A percentile compares a stretch with the other conserved stretches of the same genome.
Conservation (phyloP, 2,113 vertebrate species). For the Pogonocichla stellata region DNA sequence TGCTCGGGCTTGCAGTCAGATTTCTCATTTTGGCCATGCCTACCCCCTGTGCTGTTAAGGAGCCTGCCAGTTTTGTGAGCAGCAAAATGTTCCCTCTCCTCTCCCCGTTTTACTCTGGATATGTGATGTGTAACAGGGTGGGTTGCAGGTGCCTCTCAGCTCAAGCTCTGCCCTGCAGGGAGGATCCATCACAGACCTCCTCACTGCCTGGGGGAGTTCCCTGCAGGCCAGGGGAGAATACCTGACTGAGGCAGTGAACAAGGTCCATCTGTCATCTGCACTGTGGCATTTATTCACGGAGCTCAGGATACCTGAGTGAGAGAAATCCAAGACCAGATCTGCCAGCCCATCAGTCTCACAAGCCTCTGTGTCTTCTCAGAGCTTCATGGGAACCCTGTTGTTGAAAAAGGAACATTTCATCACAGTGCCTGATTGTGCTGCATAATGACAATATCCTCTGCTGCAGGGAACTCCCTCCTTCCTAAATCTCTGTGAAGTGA, state of each 20-base stretch:
- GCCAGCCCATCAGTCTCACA: rapidly evolving
- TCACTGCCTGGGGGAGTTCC: background rate
- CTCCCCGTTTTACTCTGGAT: background rate
- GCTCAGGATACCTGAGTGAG: background rate
- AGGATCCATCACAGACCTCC: rapidly evolving
- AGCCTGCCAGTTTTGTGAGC: background rate
- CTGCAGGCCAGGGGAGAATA: background rate
- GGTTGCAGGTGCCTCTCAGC: background rate
- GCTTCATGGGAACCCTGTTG: background rate
- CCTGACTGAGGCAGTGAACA: background rate
- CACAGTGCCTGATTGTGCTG: background rate
- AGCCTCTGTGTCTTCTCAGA: background rate
- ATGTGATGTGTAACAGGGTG: background rate
- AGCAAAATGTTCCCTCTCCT: background rate
- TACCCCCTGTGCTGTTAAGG: background rate
- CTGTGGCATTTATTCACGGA: background rate
- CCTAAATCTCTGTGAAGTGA: background rate
- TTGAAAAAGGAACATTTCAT: background rate
- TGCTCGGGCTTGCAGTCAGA: background rate
- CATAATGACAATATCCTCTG: background rate
- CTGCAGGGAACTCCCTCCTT: background rate
- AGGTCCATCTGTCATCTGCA: background rate
- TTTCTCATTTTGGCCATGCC: background rate
- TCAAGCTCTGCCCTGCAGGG: background rate
- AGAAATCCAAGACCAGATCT: background rate